Evolutionary conservation across 2,888 invertebrate genomes (phyloP).

Genomic region (Andrena marginata): DNA sequence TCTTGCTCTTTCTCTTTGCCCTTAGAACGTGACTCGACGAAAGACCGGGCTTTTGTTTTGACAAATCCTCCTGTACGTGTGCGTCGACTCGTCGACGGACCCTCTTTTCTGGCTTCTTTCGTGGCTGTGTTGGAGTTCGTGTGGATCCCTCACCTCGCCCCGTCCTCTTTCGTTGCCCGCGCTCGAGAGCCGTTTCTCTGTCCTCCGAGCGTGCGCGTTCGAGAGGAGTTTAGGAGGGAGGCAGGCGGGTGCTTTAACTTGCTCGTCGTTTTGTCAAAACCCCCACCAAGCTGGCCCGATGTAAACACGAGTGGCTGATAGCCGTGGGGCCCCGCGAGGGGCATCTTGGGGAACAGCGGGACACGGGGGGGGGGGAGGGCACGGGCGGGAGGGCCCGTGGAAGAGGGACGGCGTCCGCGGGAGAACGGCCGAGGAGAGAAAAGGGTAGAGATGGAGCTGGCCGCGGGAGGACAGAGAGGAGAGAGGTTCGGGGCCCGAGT

Average conservation of each 20-base stretch:
- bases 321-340: constrained; percentile 74
- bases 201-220: constrained; percentile 32
- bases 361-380: neutral
- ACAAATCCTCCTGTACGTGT: constrained; percentile 79
- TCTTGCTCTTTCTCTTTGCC: constrained; percentile 54
- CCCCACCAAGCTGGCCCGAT: constrained; percentile 75
- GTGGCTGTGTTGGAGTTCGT: constrained; percentile 50
- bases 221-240: constrained; percentile 19
- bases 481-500: constrained; percentile 64
- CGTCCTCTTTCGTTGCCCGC: neutral
- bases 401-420: constrained; percentile 52
- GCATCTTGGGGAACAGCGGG: constrained; percentile 25
- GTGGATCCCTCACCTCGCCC: constrained; percentile 32
- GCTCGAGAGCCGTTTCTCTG: constrained; percentile 2
- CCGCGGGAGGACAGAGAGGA: constrained; percentile 27
- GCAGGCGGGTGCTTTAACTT: constrained; percentile 66
- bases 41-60: constrained; percentile 81
- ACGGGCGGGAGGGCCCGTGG: constrained; percentile 53
- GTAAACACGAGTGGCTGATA: constrained; percentile 84
- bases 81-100: constrained; percentile 65
- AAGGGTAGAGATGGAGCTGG: constrained; percentile 7
- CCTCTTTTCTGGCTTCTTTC: constrained; percentile 60
- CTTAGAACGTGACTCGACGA: constrained; percentile 81
- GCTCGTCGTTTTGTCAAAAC: constrained; percentile 73
- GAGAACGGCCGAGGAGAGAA: constrained; percentile 6